Percentiles rank a stretch among this genome's conserved stretches.
phyloP scores from a whole-genome alignment of 2,113 vertebrate genomes.

The Cololabis saira region DNA sequence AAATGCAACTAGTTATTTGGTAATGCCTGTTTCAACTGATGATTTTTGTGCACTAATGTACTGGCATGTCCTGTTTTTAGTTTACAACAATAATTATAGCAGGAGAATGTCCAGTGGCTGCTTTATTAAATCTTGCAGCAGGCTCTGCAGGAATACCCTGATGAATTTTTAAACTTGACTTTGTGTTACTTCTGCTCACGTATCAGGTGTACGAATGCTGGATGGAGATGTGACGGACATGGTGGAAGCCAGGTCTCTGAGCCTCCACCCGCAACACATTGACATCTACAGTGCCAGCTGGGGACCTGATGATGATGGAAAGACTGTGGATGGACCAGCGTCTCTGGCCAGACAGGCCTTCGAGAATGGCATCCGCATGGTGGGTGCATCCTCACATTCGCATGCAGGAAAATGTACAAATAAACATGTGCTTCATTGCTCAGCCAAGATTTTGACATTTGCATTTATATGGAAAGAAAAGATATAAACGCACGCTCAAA shows the following conservation, averaged over 20 bases:
- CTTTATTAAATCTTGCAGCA: no score
- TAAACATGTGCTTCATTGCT: conserved; percentile 15
- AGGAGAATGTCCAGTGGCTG: no score
- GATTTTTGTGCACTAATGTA: no score
- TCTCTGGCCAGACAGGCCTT: conserved; percentile 95
- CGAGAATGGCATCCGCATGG: conserved; percentile 95
- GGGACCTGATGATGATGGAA: conserved; percentile 97
- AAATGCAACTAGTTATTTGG: no score
- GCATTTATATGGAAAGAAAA: conserved; percentile 29
- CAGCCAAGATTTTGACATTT: conserved; percentile 22
- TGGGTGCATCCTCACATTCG: conserved; percentile 67
- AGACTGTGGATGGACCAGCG: conserved; percentile 97
- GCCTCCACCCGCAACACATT: conserved; percentile 95
- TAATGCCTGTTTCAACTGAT: no score
- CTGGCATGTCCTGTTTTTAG: no score
- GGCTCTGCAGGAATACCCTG: no score
- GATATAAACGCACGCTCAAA: conserved; percentile 1
- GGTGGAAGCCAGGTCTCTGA: conserved; percentile 97
- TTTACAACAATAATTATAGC: no score
- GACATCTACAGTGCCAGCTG: conserved; percentile 99
- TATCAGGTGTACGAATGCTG: conserved; percentile 94
- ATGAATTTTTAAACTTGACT: background rate
- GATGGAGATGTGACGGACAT: conserved; percentile 99
- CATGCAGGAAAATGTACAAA: conserved; percentile 16
- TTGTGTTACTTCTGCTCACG: conserved; percentile 28